Evolutionary conservation across 2,797 vertebrate species (phyloP).

Genomic region (Neosilurus mollespiculum): DNA sequence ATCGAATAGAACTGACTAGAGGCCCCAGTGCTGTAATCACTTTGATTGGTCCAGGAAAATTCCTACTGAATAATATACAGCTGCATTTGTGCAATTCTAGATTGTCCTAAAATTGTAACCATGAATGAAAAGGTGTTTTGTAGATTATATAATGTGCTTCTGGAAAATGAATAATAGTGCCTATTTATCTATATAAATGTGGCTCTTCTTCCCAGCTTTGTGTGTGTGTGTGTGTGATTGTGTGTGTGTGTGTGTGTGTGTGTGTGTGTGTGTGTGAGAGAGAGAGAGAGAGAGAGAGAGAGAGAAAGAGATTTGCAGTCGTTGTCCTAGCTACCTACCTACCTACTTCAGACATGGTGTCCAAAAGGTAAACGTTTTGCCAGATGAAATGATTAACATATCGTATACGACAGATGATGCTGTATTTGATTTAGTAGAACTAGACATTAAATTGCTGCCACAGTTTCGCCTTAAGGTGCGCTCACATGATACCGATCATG

Average conservation of each 20-base stretch:
- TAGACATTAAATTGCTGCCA: too few relatives aligned
- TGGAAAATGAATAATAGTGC: constrained; percentile 10
- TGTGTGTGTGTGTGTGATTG: not conserved
- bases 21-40: constrained; percentile 66
- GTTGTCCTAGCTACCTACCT: not conserved
- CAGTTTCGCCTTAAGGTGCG: too few relatives aligned
- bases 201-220: constrained; percentile 16
- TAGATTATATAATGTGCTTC: constrained; percentile 4
- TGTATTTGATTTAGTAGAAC: too few relatives aligned
- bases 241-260: constrained; percentile 14
- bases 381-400: too few relatives aligned
- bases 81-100: constrained; percentile 26
- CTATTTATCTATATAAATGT: constrained; percentile 10
- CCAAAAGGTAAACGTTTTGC: too few relatives aligned
- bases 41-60: constrained; percentile 38
- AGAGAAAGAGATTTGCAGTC: not conserved
- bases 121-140: constrained; percentile 4
- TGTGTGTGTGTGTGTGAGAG: not conserved
- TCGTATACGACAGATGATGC: too few relatives aligned
- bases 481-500: too few relatives aligned
- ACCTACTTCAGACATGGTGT: too few relatives aligned
- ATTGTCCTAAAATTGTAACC: constrained; percentile 34
- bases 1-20: constrained; percentile 53
- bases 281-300: too few relatives aligned
- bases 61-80: constrained; percentile 17